A percentile compares a stretch with the other conserved stretches of the same genome.
These are phyloP conservation scores for Anolis sagrei DNA, from an alignment of 2,113 vertebrate genomes.

Conservation along the genomic window DNA sequence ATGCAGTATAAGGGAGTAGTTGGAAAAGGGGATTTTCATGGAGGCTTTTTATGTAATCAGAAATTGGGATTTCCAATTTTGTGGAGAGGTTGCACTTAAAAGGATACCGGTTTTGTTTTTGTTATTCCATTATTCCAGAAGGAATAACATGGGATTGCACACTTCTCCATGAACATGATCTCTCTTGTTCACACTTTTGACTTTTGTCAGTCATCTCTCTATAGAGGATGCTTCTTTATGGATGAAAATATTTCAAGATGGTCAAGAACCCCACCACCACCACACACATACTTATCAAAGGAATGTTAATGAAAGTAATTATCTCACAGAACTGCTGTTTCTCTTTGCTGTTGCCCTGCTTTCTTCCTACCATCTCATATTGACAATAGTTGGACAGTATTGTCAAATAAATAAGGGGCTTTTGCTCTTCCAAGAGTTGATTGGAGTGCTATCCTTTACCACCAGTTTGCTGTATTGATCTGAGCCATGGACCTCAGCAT, in stretches of 20 bases:
- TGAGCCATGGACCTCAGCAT: not conserved
- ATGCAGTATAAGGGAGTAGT: too few species aligned
- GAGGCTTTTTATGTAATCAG: too few species aligned
- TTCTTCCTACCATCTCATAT: not conserved
- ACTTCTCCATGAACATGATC: not conserved
- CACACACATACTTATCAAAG: not conserved
- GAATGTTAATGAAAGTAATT: not conserved
- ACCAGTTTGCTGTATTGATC: not conserved
- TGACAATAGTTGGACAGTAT: not conserved
- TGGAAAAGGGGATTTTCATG: too few species aligned
- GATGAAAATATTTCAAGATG: not conserved
- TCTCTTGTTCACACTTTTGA: not conserved
- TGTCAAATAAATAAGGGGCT: not conserved
- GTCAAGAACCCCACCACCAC: not conserved
- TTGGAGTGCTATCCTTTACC: too few species aligned
- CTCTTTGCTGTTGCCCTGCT: not conserved
- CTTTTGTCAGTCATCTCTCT: too few species aligned
- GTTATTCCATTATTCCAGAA: too few species aligned
- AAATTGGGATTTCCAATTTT: too few species aligned
- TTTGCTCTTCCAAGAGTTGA: not conserved
- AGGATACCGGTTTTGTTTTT: too few species aligned
- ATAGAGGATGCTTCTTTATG: not conserved
- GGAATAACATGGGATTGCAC: not conserved
- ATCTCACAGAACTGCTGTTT: not conserved
- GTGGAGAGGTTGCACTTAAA: too few species aligned